Conservation (phyloP, 2,113 vertebrate genomes). For the Gambusia affinis region DNA sequence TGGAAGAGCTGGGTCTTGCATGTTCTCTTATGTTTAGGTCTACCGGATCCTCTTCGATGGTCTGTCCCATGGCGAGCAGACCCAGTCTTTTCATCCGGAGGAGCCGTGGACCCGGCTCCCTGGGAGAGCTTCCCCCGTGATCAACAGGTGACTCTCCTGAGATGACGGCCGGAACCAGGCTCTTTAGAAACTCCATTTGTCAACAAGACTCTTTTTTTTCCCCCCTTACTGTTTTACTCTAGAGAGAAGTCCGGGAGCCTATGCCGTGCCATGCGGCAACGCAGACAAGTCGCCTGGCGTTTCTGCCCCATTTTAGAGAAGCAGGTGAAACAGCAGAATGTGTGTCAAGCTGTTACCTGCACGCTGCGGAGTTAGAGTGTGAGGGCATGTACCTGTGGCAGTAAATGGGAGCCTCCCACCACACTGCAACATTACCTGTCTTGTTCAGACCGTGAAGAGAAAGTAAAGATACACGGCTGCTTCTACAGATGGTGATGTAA, state of each 20-base stretch:
- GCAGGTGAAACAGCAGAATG: not conserved
- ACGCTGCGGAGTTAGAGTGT: constrained; percentile 7
- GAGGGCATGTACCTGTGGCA: constrained; percentile 3
- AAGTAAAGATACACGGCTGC: constrained; percentile 66
- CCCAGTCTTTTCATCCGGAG: constrained; percentile 87
- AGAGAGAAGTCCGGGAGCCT: constrained; percentile 29
- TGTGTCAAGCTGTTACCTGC: constrained; percentile 7
- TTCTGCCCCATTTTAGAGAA: constrained; percentile 36
- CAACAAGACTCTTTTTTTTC: constrained; percentile 7
- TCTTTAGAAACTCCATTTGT: constrained; percentile 93
- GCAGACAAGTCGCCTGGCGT: constrained; percentile 5
- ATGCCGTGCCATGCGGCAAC: constrained; percentile 28
- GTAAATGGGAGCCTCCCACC: constrained; percentile 24
- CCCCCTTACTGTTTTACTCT: constrained; percentile 32
- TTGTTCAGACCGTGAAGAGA: constrained; percentile 42
- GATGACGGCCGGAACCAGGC: constrained; percentile 83
- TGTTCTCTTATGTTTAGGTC: constrained; percentile 17
- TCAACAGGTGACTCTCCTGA: constrained; percentile 83
- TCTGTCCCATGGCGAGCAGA: constrained; percentile 83
- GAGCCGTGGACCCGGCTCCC: constrained; percentile 84
- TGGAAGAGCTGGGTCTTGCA: constrained; percentile 11
- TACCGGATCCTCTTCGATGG: constrained; percentile 75
- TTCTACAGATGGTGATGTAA: constrained; percentile 81
- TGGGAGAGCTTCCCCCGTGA: constrained; percentile 49
- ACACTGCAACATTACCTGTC: constrained; percentile 63